Percentiles rank a stretch among this genome's conserved stretches.
These are phyloP conservation scores for Amiota minor DNA, from an alignment of 2,888 invertebrate genomes.

Conservation along the genomic window DNA sequence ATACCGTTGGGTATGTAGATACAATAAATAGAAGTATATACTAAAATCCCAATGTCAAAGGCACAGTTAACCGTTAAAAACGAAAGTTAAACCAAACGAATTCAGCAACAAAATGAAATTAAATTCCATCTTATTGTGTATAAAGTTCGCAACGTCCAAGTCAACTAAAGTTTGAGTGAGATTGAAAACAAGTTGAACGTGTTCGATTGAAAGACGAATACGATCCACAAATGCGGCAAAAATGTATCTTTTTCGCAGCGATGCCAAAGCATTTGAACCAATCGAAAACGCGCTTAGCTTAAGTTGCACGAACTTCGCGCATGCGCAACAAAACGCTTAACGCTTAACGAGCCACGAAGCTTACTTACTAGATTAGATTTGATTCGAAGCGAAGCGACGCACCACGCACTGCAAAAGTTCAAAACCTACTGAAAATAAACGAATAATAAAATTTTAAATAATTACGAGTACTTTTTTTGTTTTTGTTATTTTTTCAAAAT, in stretches of 20 bases:
- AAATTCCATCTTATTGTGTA: slow-evolving; percentile 63
- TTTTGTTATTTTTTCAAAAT: slow-evolving; percentile 48
- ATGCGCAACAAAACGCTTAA: not conserved
- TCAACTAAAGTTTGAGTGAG: not conserved
- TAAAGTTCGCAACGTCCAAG: slow-evolving; percentile 16
- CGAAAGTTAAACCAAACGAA: slow-evolving; percentile 62
- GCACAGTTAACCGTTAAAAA: slow-evolving; percentile 22
- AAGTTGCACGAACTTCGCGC: slow-evolving; percentile 23
- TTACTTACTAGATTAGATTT: slow-evolving; percentile 32
- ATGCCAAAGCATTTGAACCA: slow-evolving; percentile 9
- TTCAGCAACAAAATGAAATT: slow-evolving; percentile 69
- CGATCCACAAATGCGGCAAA: slow-evolving; percentile 21
- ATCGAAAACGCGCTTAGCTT: slow-evolving; percentile 16
- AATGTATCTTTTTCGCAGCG: not conserved
- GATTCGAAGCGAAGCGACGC: slow-evolving; percentile 35
- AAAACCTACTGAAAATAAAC: slow-evolving; percentile 51
- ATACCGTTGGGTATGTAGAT: slow-evolving; percentile 45
- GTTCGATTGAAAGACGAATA: slow-evolving; percentile 6
- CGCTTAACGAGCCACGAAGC: slow-evolving; percentile 1
- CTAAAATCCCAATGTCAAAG: not conserved
- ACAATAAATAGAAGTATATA: not conserved
- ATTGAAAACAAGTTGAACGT: slow-evolving; percentile 27
- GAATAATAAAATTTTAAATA: slow-evolving; percentile 10
- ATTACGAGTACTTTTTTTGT: slow-evolving; percentile 1
- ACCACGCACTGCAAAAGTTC: slow-evolving; percentile 19